phyloP scores from a whole-genome alignment of 2,888 invertebrate species.

The Phaedon cochleariae region DNA sequence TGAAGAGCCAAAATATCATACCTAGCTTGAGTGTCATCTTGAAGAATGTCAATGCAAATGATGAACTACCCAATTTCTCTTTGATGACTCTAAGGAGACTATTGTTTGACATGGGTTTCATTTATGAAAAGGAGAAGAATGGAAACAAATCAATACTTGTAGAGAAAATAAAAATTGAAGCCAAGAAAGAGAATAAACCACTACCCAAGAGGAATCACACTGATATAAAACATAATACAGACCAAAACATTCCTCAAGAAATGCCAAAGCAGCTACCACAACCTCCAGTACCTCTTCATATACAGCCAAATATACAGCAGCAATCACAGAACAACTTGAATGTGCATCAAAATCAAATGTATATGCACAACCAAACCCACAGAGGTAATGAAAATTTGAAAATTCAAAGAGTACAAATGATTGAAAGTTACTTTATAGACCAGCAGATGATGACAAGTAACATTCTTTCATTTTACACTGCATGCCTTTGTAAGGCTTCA shows the following conservation, averaged over 20 bases:
- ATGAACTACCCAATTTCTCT: conserved; percentile 57
- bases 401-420: too few species aligned
- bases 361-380: conserved; percentile 28
- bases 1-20: conserved; percentile 55
- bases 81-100: conserved; percentile 59
- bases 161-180: conserved; percentile 45
- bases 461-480: too few species aligned
- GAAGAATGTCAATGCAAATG: conserved; percentile 54
- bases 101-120: conserved; percentile 60
- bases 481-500: too few species aligned
- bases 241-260: conserved; percentile 14
- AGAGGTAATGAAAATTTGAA: too few species aligned
- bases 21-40: conserved; percentile 58
- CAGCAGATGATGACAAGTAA: too few species aligned
- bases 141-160: conserved; percentile 58
- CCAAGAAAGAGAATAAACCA: conserved; percentile 18
- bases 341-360: conserved; percentile 38
- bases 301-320: conserved; percentile 16
- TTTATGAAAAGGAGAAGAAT: conserved; percentile 54
- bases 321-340: conserved; percentile 25
- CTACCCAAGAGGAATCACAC: conserved; percentile 24
- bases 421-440: too few species aligned
- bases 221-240: conserved; percentile 20
- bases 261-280: conserved; percentile 15
- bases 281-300: conserved; percentile 8